Conservation (phyloP, 2,797 vertebrate genomes). For the Octomys mimax region DNA sequence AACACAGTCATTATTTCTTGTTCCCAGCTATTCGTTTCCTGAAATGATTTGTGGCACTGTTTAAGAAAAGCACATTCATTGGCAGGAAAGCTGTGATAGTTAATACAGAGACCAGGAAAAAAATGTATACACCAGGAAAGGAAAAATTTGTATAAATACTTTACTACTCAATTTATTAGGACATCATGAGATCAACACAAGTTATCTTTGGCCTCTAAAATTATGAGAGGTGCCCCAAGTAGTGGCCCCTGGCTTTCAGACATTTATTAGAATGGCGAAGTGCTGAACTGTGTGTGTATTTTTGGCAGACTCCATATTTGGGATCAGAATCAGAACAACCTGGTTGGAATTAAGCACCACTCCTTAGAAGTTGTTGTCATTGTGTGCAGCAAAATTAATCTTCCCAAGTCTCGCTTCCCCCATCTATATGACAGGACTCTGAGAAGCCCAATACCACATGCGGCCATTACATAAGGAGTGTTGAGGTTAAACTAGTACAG, state of each 20-base stretch:
- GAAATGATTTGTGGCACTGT: not conserved
- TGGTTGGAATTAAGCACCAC: not conserved
- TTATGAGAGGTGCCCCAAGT: not conserved
- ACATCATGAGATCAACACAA: not conserved
- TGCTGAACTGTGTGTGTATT: not conserved
- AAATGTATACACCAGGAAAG: not conserved
- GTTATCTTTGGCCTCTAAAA: not conserved
- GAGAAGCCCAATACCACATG: not conserved
- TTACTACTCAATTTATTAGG: not conserved
- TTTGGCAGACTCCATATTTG: not conserved
- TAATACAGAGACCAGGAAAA: not conserved
- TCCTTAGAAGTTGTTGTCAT: not conserved
- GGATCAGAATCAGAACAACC: not conserved
- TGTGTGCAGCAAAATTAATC: not conserved
- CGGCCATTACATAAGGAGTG: not conserved
- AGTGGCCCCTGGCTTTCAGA: not conserved
- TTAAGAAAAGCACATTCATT: not conserved
- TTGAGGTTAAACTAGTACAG: constrained; percentile 6
- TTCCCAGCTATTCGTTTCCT: not conserved
- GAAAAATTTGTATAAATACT: not conserved
- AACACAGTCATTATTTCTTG: not conserved
- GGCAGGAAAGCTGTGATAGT: not conserved
- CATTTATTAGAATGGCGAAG: not conserved
- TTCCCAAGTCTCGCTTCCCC: not conserved
- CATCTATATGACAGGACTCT: not conserved